These are phyloP conservation scores for Protobothrops mucrosquamatus DNA, from an alignment of 2,113 vertebrate genomes.

Conservation along the genomic window DNA sequence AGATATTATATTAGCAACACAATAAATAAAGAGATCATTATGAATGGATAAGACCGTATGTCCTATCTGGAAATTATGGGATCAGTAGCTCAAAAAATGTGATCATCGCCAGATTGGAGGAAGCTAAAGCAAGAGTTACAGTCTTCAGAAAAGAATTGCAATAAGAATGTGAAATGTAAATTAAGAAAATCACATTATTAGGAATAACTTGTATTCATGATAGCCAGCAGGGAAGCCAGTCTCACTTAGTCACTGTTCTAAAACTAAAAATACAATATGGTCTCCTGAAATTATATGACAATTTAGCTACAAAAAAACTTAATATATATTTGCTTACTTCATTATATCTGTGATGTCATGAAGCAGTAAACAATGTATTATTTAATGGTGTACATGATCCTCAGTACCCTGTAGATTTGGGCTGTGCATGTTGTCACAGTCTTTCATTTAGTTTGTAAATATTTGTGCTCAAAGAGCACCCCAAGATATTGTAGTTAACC, in stretches of 20 bases:
- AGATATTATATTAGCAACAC: no score
- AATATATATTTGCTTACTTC: no score
- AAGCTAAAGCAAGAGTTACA: constrained; percentile 15
- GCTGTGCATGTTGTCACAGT: not conserved
- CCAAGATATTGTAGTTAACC: constrained; percentile 40
- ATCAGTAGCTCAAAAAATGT: no score
- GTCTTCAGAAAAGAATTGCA: constrained; percentile 25
- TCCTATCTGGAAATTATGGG: no score
- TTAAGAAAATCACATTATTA: constrained; percentile 42
- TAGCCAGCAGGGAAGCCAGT: constrained; percentile 49
- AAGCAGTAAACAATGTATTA: constrained; percentile 33
- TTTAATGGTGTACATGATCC: constrained; percentile 46
- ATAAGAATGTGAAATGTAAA: constrained; percentile 35
- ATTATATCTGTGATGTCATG: constrained; percentile 39
- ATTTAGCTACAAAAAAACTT: constrained; percentile 45
- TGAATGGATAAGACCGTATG: no score
- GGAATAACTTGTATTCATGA: constrained; percentile 36
- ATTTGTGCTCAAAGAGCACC: constrained; percentile 34
- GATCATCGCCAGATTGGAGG: no score
- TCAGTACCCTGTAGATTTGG: constrained; percentile 40
- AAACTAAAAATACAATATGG: constrained; percentile 47
- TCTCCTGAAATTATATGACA: constrained; percentile 37
- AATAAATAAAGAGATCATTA: no score
- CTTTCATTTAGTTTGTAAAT: constrained; percentile 11
- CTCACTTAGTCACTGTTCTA: constrained; percentile 41